Percentiles rank a stretch among this genome's conserved stretches.
phyloP scores from a whole-genome alignment of 2,888 invertebrate species.

The Agonopterix subpropinquella region DNA sequence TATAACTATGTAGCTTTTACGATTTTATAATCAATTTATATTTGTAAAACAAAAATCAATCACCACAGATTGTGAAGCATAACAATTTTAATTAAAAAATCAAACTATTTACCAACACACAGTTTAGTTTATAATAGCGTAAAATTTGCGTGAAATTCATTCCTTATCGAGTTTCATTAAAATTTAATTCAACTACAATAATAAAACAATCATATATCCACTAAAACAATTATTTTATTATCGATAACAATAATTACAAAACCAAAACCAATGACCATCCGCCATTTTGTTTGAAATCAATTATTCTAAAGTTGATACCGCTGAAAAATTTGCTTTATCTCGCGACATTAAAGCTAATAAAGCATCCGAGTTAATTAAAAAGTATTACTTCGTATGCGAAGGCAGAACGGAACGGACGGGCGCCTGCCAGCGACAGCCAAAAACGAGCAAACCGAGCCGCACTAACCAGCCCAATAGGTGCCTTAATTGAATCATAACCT shows the following conservation, averaged over 20 bases:
- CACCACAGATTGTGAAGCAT: conserved; percentile 34
- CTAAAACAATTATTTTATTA: conserved; percentile 43
- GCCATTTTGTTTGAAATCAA: conserved; percentile 38
- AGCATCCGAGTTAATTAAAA: conserved; percentile 74
- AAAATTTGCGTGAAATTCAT: conserved; percentile 70
- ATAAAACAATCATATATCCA: conserved; percentile 23
- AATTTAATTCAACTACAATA: conserved; percentile 46
- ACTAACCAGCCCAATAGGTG: conserved; percentile 49
- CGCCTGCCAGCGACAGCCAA: conserved; percentile 30
- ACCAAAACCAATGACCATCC: conserved; percentile 12
- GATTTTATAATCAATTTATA: conserved; percentile 12
- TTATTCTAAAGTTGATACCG: conserved; percentile 40
- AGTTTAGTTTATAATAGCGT: conserved; percentile 64
- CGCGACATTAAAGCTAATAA: conserved; percentile 70
- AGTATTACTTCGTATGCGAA: conserved; percentile 40
- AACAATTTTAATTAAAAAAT: conserved; percentile 69
- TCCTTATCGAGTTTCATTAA: conserved; percentile 61
- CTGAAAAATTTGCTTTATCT: conserved; percentile 47
- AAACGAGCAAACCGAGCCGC: conserved; percentile 45
- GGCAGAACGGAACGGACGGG: conserved; percentile 34
- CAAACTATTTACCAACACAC: conserved; percentile 69
- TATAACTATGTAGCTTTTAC: too few relatives aligned
- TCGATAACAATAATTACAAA: conserved; percentile 42
- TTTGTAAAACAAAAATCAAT: conserved; percentile 56
- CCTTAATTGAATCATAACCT: conserved; percentile 66